Evolutionary conservation across 1,140 invertebrate genomes (phyloP).

Genomic region (Theocolax elegans): DNA sequence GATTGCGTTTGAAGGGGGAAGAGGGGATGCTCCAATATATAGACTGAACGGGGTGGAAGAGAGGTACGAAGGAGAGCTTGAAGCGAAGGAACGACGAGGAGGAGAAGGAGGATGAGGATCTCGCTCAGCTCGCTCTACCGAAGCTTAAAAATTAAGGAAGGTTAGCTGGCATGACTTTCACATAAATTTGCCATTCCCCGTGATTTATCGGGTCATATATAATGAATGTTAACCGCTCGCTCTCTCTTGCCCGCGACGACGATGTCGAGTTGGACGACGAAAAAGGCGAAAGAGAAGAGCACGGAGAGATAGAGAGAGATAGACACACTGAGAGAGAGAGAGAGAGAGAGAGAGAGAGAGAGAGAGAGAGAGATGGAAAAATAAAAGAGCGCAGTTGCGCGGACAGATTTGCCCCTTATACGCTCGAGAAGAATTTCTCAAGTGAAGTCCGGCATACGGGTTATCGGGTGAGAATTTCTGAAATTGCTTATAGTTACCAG

Average conservation of each 20-base stretch:
- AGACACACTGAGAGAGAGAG: slow-evolving; percentile 18
- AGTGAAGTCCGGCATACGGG: slow-evolving; percentile 2
- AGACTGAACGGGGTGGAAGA: not conserved
- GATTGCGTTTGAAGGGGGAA: not conserved
- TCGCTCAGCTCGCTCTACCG: slow-evolving; percentile 21
- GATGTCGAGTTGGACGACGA: slow-evolving; percentile 34
- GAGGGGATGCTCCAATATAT: not conserved
- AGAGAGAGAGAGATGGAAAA: slow-evolving; percentile 28
- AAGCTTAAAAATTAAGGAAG: slow-evolving; percentile 54
- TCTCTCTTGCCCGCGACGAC: slow-evolving; percentile 21
- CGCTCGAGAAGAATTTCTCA: slow-evolving; percentile 16
- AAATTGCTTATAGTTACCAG: slow-evolving; percentile 25
- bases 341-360: slow-evolving; percentile 10
- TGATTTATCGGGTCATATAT: slow-evolving; percentile 59
- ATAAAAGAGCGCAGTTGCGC: slow-evolving; percentile 1
- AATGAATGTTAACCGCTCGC: slow-evolving; percentile 55
- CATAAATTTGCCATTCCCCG: slow-evolving; percentile 56
- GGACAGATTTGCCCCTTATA: slow-evolving; percentile 15
- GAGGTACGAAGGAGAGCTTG: slow-evolving; percentile 36
- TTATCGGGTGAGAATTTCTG: slow-evolving; percentile 24
- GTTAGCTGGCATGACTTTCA: slow-evolving; percentile 46
- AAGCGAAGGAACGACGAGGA: slow-evolving; percentile 36
- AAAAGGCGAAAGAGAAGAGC: slow-evolving; percentile 9
- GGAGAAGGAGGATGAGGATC: slow-evolving; percentile 24
- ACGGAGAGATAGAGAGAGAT: not conserved